phyloP scores from a whole-genome alignment of 2,797 vertebrate genomes.

The Spinus pinus region DNA sequence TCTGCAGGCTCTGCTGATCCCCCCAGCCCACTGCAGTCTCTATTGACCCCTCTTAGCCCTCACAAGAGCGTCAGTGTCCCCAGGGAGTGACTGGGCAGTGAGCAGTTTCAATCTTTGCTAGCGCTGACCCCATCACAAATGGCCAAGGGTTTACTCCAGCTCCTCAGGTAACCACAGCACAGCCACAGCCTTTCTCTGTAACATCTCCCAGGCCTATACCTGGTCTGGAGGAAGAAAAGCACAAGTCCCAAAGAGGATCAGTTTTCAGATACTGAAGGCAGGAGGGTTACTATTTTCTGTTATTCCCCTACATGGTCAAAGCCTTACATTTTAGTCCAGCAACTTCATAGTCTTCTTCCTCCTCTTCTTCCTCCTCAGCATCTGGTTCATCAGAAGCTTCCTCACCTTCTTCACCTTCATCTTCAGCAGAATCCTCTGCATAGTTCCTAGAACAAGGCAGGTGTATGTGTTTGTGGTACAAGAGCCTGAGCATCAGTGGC shows the following conservation, averaged over 20 bases:
- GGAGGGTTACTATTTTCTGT: neutral
- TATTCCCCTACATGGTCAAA: neutral
- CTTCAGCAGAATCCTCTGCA: slow-evolving; percentile 86
- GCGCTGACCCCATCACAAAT: neutral
- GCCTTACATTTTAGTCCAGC: slow-evolving; percentile 91
- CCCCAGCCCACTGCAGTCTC: neutral
- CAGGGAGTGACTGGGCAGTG: neutral
- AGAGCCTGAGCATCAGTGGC: neutral
- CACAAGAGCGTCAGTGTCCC: neutral
- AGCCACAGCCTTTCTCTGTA: neutral
- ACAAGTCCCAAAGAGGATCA: neutral
- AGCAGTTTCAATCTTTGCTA: neutral
- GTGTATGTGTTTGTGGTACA: neutral
- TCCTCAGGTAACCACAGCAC: neutral
- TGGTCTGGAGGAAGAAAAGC: neutral
- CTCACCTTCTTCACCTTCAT: slow-evolving; percentile 82
- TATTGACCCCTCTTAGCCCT: neutral
- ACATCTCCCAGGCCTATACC: neutral
- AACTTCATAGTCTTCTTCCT: slow-evolving; percentile 86
- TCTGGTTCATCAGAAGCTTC: slow-evolving; percentile 82
- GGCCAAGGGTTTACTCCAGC: neutral
- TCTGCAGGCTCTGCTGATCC: neutral
- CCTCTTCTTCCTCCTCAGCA: slow-evolving; percentile 83
- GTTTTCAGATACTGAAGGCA: neutral
- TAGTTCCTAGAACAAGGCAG: slow-evolving; percentile 81